Evolutionary conservation across 2,888 invertebrate species (phyloP).

Genomic region (Dicranocentrus wangi): DNA sequence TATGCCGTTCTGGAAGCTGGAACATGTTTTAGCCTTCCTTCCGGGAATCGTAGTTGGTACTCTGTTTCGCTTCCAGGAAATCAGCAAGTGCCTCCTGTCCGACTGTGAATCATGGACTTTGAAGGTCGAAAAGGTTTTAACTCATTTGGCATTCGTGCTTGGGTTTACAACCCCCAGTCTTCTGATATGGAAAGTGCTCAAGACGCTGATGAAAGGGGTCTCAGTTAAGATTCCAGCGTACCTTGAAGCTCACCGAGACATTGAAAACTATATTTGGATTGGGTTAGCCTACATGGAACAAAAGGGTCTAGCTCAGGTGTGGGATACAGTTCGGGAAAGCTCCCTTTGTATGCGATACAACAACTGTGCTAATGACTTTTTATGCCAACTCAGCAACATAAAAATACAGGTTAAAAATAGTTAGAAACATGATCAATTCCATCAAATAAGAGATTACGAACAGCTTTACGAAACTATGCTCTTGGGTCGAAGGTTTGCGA

Average conservation of each 20-base stretch:
- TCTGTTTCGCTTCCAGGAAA: constrained; percentile 3
- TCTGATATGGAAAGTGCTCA: constrained; percentile 27
- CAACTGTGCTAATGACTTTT: constrained; percentile 45
- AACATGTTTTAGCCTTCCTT: not conserved
- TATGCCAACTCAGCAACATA: constrained; percentile 41
- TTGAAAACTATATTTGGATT: not conserved
- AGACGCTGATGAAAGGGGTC: not conserved
- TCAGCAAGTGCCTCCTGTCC: constrained; percentile 12
- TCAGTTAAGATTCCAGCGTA: not conserved
- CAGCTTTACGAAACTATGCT: too few species aligned
- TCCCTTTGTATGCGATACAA: constrained; percentile 51
- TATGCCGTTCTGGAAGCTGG: too few species aligned
- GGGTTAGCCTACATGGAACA: constrained; percentile 21
- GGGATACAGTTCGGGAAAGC: constrained; percentile 42
- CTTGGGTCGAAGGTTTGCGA: constrained; percentile 35
- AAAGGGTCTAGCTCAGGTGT: constrained; percentile 3
- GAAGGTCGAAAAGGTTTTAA: constrained; percentile 44
- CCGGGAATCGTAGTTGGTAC: constrained; percentile 21
- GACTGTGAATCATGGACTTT: constrained; percentile 44
- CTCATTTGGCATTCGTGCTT: constrained; percentile 33
- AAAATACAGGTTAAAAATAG: constrained; percentile 39
- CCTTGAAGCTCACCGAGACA: not conserved
- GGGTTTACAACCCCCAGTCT: constrained; percentile 27
- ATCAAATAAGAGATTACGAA: too few species aligned
- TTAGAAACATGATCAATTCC: too few species aligned